Evolutionary conservation across 2,113 vertebrate genomes (phyloP).

Genomic region (Calidris pugnax): DNA sequence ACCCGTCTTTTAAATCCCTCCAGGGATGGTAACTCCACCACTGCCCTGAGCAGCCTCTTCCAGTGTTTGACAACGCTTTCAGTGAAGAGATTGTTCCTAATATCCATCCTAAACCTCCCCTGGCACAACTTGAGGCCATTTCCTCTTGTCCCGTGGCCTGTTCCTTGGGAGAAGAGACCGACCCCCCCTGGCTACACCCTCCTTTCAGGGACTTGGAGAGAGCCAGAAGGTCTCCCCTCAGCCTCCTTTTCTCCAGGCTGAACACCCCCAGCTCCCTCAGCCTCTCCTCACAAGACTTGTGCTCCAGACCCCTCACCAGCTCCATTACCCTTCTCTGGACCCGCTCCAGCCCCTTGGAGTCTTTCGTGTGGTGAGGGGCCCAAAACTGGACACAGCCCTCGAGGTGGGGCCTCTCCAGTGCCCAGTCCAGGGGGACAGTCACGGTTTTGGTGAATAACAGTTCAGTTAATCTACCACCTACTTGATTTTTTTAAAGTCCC

Average conservation of each 20-base stretch:
- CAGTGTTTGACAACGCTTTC: background rate
- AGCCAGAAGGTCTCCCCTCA: background rate
- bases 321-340: background rate
- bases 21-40: background rate
- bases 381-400: background rate
- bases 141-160: background rate
- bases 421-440: fast-evolving
- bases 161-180: background rate
- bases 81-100: background rate
- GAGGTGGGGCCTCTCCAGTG: background rate
- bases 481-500: background rate
- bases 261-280: background rate
- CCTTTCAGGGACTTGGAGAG: background rate
- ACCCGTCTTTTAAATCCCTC: background rate
- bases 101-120: background rate
- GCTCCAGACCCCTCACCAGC: background rate
- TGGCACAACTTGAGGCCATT: background rate
- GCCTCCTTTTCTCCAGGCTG: background rate
- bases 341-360: background rate
- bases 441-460: background rate
- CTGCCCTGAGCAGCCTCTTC: background rate
- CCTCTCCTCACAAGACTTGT: background rate
- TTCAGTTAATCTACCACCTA: background rate
- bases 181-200: too few relatives aligned
- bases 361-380: background rate